Percentiles rank a stretch among this genome's conserved stretches.
These are phyloP conservation scores for Oxytorus armatus DNA, from an alignment of 2,888 invertebrate species.

Conservation along the genomic window DNA sequence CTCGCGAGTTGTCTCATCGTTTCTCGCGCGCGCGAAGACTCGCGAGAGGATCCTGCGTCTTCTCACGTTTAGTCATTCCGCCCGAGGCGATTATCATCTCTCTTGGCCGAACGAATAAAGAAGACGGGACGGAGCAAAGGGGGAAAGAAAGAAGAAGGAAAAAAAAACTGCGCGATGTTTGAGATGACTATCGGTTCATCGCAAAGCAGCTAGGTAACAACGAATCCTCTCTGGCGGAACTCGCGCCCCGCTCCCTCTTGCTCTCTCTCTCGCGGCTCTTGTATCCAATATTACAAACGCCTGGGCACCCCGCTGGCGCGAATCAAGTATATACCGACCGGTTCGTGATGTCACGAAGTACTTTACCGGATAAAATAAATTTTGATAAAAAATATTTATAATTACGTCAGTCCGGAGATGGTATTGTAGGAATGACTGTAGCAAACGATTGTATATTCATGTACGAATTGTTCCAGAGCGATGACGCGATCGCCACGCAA, in stretches of 20 bases:
- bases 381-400: constrained; percentile 56
- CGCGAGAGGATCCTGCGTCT: constrained; percentile 69
- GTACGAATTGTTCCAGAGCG: constrained; percentile 31
- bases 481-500: constrained; percentile 33
- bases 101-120: constrained; percentile 66
- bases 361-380: constrained; percentile 71
- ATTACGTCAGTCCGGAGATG: constrained; percentile 15
- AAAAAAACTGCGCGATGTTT: constrained; percentile 55
- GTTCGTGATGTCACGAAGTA: constrained; percentile 78
- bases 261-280: not conserved
- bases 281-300: constrained; percentile 49
- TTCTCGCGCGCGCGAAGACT: constrained; percentile 41
- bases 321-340: constrained; percentile 70
- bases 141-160: constrained; percentile 37
- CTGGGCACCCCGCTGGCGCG: constrained; percentile 43
- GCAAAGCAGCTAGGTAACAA: constrained; percentile 62
- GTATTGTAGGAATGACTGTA: not conserved
- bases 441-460: too few species aligned
- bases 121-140: constrained; percentile 26
- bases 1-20: constrained; percentile 3
- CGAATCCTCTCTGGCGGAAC: constrained; percentile 71
- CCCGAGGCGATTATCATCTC: constrained; percentile 68
- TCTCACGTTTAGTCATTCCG: constrained; percentile 76
- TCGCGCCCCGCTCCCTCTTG: not conserved
- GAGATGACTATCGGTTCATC: constrained; percentile 69